These are phyloP conservation scores for Saturnia pavonia DNA, from an alignment of 2,888 invertebrate genomes.

Conservation along the genomic window DNA sequence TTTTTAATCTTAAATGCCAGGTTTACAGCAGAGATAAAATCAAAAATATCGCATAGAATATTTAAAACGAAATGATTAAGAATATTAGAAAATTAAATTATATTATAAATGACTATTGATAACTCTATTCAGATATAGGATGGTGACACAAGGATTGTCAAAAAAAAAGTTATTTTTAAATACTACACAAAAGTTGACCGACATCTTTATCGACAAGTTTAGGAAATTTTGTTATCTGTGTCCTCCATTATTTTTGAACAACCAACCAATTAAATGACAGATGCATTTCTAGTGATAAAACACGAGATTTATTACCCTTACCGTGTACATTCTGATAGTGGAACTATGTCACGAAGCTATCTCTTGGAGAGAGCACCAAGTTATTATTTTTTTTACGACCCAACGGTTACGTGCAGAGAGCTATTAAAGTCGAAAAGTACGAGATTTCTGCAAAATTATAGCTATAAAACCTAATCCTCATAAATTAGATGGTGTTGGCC, in stretches of 20 bases:
- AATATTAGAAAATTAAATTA: neutral
- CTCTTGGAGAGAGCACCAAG: conserved; percentile 43
- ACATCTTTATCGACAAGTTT: conserved; percentile 8
- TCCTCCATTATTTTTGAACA: conserved; percentile 13
- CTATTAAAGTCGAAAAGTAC: conserved; percentile 1
- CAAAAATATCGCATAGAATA: neutral
- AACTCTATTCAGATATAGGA: neutral
- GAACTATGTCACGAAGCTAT: conserved; percentile 64
- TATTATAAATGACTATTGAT: neutral
- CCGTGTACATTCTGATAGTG: conserved; percentile 51
- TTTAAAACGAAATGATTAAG: neutral
- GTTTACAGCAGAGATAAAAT: neutral
- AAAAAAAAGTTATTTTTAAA: neutral
- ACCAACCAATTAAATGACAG: conserved; percentile 44
- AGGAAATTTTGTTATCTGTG: conserved; percentile 16
- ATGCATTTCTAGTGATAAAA: conserved; percentile 47
- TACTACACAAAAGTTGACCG: neutral
- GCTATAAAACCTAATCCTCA: neutral
- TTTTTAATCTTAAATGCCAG: neutral
- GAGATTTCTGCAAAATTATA: conserved; percentile 3
- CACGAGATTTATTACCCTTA: conserved; percentile 58
- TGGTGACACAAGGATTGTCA: neutral
- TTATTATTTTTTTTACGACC: conserved; percentile 50
- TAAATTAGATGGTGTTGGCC: neutral
- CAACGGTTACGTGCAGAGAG: conserved; percentile 49